Base-by-base conservation (phyloP, 2,113 vertebrate species). In the Oryzias woworae region DNA sequence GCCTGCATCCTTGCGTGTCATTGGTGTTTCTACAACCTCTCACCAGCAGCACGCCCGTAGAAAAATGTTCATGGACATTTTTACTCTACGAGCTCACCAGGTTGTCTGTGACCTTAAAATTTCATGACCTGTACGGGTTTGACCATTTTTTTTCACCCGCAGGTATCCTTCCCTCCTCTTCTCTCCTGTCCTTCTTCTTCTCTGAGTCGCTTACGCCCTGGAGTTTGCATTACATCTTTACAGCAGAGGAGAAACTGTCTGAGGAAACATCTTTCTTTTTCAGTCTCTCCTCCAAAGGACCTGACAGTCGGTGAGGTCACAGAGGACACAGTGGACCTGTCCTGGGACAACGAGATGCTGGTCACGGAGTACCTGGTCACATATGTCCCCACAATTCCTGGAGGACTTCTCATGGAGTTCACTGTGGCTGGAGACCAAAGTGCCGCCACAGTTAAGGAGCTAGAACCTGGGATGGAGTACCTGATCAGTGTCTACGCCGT, bases 381-480 rank as follows among this genome's bases (percentile, higher is more conserved):
- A 7, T 98, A 95, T 0, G 89, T 90, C 0, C 97, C 97, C 8
- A 98, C 94, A 3, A 52, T 84, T 1, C 88, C 88, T 0, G 95
- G 93, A 0, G 96, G 95, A 60, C 88, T 97, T 56, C 92, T 91
- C 41, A 83, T 94, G 87, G 90, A 98, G 58, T 93, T 96, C 81
- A 88, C 81, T 0, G 96, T 98, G 22, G 87, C 95, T 1, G 97
- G 96, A 53, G 92, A 98, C 79, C 85, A 89, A 73, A 94, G 88
- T 0, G 85, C 89, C 0, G 86, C 96, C 69, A 95, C 91, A 16
- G 91, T 99, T 24, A 88, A 62, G 2, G 94, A 95, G 69, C 85
- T 99, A 15, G 97, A 99, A 74, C 97, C 97, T 0, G 97, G 97
- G 0, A 89, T 98, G 0, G 97, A 99, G 77, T 99, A 99, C 42